Conservation (phyloP, 2,888 invertebrate genomes). For the Parasteatoda lunata region DNA sequence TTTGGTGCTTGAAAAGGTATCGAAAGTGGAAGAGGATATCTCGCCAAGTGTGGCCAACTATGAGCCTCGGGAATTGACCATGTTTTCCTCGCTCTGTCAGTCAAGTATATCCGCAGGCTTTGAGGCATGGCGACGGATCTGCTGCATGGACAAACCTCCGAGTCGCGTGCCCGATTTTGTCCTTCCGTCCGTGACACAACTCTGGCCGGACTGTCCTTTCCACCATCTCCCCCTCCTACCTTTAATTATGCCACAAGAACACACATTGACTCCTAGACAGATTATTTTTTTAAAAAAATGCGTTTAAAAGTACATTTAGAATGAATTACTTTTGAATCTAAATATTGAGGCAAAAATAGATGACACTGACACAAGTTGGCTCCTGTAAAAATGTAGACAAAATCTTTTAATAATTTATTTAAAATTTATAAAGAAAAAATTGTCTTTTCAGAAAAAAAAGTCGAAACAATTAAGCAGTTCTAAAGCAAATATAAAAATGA, state of each 20-base stretch:
- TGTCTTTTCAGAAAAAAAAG: too few species aligned
- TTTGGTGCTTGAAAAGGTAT: background rate
- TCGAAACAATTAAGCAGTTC: too few species aligned
- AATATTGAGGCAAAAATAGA: too few species aligned
- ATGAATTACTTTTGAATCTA: too few species aligned
- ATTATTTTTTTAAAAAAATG: too few species aligned
- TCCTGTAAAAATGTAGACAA: too few species aligned
- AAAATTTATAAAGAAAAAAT: too few species aligned
- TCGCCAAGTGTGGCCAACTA: constrained; percentile 11
- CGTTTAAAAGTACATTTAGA: too few species aligned
- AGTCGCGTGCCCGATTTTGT: constrained; percentile 26
- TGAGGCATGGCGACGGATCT: constrained; percentile 47
- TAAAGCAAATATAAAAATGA: too few species aligned
- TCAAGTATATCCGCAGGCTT: constrained; percentile 53
- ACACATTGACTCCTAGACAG: too few species aligned
- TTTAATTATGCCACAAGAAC: constrained; percentile 17
- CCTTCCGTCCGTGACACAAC: constrained; percentile 38
- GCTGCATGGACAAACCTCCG: constrained; percentile 45
- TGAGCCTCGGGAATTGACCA: background rate
- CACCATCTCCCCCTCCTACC: constrained; percentile 3
- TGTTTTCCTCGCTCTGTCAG: constrained; percentile 38
- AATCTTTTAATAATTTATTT: too few species aligned
- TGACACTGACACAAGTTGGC: too few species aligned
- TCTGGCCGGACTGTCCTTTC: constrained; percentile 9
- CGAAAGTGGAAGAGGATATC: background rate